These are phyloP conservation scores for Phallusia fumigata DNA, from an alignment of 23 tunicate species.

Conservation along the genomic window DNA sequence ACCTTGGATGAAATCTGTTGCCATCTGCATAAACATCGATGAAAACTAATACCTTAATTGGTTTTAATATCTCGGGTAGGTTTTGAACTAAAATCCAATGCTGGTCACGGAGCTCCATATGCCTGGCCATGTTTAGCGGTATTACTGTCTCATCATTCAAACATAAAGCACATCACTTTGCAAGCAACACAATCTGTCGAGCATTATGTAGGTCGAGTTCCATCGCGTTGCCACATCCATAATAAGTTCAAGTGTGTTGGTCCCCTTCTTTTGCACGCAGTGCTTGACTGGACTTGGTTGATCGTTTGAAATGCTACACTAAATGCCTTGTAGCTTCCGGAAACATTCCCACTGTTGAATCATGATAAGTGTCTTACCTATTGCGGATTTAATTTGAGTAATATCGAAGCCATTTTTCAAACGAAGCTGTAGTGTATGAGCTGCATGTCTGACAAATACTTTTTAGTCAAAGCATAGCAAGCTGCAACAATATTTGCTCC, in stretches of 20 bases:
- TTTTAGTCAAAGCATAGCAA: too few species aligned
- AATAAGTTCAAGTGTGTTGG: conserved; percentile 10
- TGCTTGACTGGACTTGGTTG: neutral
- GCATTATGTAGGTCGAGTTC: conserved; percentile 24
- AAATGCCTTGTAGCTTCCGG: neutral
- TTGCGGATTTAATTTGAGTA: too few species aligned
- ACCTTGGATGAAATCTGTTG: neutral
- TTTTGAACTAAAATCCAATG: conserved; percentile 38
- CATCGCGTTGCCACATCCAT: conserved; percentile 41
- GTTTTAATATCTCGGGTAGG: neutral
- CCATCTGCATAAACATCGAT: neutral
- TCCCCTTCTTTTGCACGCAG: neutral
- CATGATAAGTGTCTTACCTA: too few species aligned
- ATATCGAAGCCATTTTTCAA: too few species aligned
- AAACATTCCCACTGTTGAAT: too few species aligned
- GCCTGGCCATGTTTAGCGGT: neutral
- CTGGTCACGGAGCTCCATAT: conserved; percentile 28
- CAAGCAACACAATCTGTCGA: conserved; percentile 27
- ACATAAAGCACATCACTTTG: conserved; percentile 28
- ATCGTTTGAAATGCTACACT: neutral
- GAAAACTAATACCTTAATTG: neutral
- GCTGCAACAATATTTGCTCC: too few species aligned
- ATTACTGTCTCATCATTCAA: conserved; percentile 23
- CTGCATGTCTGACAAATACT: too few species aligned
- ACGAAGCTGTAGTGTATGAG: too few species aligned